Evolutionary conservation across 1,140 invertebrate genomes (phyloP), one percentile per base, ranked within the genome.

Genomic region (Sarcophaga peregrina): DNA sequence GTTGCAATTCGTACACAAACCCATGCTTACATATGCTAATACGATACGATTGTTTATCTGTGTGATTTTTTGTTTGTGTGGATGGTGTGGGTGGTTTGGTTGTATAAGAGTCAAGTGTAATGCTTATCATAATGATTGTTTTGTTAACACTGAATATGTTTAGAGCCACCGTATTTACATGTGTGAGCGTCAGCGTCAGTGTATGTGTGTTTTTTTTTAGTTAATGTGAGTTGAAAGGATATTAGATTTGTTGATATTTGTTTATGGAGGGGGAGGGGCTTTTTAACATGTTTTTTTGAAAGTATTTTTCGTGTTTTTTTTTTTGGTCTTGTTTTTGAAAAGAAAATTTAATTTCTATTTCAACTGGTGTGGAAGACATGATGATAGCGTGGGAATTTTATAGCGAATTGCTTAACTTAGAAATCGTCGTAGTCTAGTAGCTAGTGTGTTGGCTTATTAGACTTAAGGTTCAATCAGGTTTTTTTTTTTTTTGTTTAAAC

Each of bases 111-210:
- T 81, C 54, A 81, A 81, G 80, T 81, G 80, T 81, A 81, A 81
- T 81, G 76, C 62, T 68, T 81, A 62, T 81, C 52, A 54, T 81
- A 81, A 81, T 81, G n/a, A 81, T 62, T 68, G 80, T 25, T 81
- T 81, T 81, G 80, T 81, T 81, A 81, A 62, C 80, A 54, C 80
- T 81, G 80, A 81, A 81, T 81, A 81, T 45, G 75, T 78, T 78
- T 25, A 78, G 75, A 50, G 50, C 50, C 15, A 50, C 9, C 47
- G 48, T 47, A 76, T 76, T 48, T 47, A 50, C 75, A 78, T 78
- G 37, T 48, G 46, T 78, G 47, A 15, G 47, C 11, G 6, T 15
- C 3, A 15, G 1, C 50, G 47, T 20, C 46, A 13, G 75, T 48
- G 37, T 46, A 45, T 17, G 74, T 76, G 74, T 17, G 75, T 8